phyloP scores from a whole-genome alignment of 2,113 vertebrate genomes.

The Pachycephala philippinensis region DNA sequence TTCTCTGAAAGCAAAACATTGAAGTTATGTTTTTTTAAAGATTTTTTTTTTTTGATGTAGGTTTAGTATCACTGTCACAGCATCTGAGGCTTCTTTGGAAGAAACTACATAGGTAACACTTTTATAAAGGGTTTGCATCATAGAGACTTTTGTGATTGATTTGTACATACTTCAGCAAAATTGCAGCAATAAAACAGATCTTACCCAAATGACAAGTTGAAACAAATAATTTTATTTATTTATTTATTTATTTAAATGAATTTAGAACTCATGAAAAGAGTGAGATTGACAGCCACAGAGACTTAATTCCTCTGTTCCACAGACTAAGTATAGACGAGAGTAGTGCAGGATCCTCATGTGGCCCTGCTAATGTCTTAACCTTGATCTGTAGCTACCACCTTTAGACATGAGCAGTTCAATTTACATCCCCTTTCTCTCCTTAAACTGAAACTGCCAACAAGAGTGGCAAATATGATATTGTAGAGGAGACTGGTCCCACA shows the following conservation, averaged over 20 bases:
- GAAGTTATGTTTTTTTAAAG: slow-evolving; percentile 16
- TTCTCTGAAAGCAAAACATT: slow-evolving; percentile 2
- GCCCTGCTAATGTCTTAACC: not conserved
- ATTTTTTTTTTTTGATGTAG: slow-evolving; percentile 1
- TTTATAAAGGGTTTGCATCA: slow-evolving; percentile 2
- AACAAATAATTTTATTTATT: not conserved
- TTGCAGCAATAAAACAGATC: slow-evolving; percentile 31
- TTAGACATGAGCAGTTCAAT: not conserved
- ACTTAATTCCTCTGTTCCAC: not conserved
- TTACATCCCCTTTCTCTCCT: not conserved
- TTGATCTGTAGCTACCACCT: not conserved
- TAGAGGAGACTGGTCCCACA: not conserved
- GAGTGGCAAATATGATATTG: not conserved
- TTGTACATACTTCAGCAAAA: slow-evolving; percentile 12
- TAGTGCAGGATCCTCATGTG: not conserved
- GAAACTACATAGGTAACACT: not conserved
- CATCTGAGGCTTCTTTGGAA: not conserved
- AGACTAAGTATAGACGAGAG: not conserved
- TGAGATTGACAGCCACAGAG: not conserved
- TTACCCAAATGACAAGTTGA: slow-evolving; percentile 13
- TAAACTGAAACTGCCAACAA: not conserved
- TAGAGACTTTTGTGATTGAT: slow-evolving; percentile 34
- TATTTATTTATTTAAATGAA: slow-evolving; percentile 26
- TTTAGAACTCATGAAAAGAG: not conserved
- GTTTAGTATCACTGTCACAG: not conserved